phyloP scores from a whole-genome alignment of 2,888 invertebrate species.

The Agrotis clavis region DNA sequence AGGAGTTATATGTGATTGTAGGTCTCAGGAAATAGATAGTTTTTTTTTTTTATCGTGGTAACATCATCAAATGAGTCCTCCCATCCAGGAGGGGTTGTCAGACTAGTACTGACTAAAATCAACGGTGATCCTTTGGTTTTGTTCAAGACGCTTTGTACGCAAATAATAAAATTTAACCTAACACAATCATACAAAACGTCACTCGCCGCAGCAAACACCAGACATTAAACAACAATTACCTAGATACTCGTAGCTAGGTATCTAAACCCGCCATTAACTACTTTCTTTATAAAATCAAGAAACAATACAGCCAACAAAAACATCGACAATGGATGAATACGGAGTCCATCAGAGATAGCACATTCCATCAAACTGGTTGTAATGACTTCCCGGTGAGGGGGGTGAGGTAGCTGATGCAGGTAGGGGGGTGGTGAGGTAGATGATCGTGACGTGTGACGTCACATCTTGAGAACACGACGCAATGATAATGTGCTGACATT shows the following conservation, averaged over 20 bases:
- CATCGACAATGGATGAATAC: constrained; percentile 47
- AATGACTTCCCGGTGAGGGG: constrained; percentile 65
- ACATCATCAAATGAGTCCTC: too few species aligned
- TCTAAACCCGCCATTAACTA: constrained; percentile 2
- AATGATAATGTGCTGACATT: constrained; percentile 42
- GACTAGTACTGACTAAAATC: too few species aligned
- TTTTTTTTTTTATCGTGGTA: too few species aligned
- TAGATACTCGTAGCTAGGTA: not conserved
- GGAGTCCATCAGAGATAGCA: constrained; percentile 44
- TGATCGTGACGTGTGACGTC: constrained; percentile 38
- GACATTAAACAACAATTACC: constrained; percentile 12
- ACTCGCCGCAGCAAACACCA: not conserved
- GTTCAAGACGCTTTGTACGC: too few species aligned
- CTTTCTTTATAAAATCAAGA: constrained; percentile 43
- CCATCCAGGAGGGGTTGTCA: too few species aligned
- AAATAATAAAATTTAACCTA: not conserved
- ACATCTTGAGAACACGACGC: constrained; percentile 41
- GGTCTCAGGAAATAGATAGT: too few species aligned
- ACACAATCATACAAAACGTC: constrained; percentile 10
- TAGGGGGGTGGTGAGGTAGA: constrained; percentile 10
- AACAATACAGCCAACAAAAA: constrained; percentile 61
- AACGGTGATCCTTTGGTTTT: too few species aligned
- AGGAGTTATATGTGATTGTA: too few species aligned
- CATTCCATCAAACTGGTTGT: constrained; percentile 67
- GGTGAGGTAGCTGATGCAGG: not conserved